A percentile compares a stretch with the other conserved stretches of the same genome.
Conservation (phyloP, 2,888 invertebrate genomes). For the Minunthozetes semirufus region DNA sequence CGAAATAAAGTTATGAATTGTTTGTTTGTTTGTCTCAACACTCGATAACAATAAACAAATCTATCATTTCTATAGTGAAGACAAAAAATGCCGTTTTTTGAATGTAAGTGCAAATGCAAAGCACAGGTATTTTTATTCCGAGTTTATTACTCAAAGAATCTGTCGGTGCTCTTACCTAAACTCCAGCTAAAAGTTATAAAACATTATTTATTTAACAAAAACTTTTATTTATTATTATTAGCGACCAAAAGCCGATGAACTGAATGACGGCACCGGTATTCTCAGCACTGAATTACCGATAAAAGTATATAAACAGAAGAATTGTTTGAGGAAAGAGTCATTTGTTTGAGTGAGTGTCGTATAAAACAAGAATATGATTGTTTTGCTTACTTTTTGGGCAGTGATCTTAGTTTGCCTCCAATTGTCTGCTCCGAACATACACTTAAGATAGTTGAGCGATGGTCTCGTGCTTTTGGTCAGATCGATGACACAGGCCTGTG, state of each 20-base stretch:
- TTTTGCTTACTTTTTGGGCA: constrained; percentile 28
- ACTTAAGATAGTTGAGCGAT: constrained; percentile 30
- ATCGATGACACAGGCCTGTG: constrained; percentile 38
- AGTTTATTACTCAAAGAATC: too few species aligned
- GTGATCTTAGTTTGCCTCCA: constrained; percentile 25
- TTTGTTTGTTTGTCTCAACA: not conserved
- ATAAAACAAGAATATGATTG: not conserved
- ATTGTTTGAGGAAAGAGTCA: not conserved
- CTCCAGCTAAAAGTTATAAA: not conserved
- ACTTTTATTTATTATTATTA: not conserved
- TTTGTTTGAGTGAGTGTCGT: not conserved
- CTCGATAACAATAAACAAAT: too few species aligned
- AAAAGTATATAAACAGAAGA: not conserved
- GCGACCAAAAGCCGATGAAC: not conserved
- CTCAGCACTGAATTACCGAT: not conserved
- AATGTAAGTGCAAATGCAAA: too few species aligned
- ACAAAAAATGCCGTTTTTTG: too few species aligned
- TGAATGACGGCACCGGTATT: not conserved
- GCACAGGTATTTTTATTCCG: too few species aligned
- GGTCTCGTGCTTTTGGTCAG: constrained; percentile 31
- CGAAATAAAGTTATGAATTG: not conserved
- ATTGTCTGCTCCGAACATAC: constrained; percentile 33
- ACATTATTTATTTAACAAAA: not conserved
- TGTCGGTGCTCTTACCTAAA: not conserved
- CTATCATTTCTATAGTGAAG: too few species aligned